Evolutionary conservation across 2,113 vertebrate species (phyloP).

Genomic region (Prionailurus viverrinus): DNA sequence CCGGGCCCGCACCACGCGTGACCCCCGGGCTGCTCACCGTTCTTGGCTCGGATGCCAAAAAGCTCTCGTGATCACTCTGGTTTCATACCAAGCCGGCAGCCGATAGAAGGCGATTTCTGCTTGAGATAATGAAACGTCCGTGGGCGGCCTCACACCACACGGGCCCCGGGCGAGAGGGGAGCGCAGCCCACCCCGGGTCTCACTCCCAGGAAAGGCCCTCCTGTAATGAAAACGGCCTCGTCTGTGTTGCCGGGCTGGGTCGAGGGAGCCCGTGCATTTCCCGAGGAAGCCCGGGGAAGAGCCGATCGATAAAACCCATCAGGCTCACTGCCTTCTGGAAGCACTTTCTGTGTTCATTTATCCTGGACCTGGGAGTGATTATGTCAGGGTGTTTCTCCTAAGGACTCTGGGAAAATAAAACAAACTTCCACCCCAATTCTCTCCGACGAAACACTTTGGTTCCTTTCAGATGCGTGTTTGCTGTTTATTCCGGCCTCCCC

Average conservation of each 20-base stretch:
- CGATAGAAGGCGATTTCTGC: slow-evolving; percentile 64
- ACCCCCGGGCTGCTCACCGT: neutral
- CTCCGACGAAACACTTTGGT: neutral
- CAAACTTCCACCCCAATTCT: neutral
- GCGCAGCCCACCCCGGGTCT: slow-evolving; percentile 16
- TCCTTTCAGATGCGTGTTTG: neutral
- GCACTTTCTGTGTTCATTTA: slow-evolving; percentile 43
- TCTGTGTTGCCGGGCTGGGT: neutral
- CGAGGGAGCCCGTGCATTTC: neutral
- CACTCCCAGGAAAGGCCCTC: slow-evolving; percentile 41
- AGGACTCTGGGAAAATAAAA: slow-evolving; percentile 62
- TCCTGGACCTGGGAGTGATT: neutral
- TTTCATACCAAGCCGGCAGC: slow-evolving; percentile 53
- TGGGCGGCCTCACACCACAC: neutral
- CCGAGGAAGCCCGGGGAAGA: slow-evolving; percentile 50
- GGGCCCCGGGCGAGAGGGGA: slow-evolving; percentile 39
- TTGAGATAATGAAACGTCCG: slow-evolving; percentile 63
- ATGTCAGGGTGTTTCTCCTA: slow-evolving; percentile 43
- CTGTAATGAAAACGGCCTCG: slow-evolving; percentile 7
- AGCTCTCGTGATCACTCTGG: slow-evolving; percentile 5
- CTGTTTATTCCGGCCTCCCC: neutral
- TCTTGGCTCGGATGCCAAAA: slow-evolving; percentile 18
- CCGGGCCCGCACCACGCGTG: neutral
- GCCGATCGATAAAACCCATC: slow-evolving; percentile 36
- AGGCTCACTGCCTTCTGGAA: neutral